Evolutionary conservation across 1,140 invertebrate genomes (phyloP).

Genomic region (Diuraphis noxia): DNA sequence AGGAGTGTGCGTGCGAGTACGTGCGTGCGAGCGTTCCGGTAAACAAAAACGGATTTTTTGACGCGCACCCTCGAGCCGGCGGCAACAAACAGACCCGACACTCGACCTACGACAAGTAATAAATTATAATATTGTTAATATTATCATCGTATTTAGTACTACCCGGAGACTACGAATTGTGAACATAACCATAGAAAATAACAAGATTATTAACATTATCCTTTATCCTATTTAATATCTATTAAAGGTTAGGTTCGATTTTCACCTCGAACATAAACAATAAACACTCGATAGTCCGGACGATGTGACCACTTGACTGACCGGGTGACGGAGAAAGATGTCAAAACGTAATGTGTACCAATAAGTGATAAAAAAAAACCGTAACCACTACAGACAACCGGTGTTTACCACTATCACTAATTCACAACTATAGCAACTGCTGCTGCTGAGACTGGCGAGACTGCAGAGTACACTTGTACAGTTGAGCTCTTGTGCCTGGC

Average conservation of each 20-base stretch:
- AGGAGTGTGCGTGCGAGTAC: neutral
- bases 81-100: neutral
- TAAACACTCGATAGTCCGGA: too few relatives aligned
- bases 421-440: neutral
- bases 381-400: neutral
- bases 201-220: too few relatives aligned
- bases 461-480: too few relatives aligned
- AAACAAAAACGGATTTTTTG: slow-evolving; percentile 2
- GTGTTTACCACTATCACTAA: too few relatives aligned
- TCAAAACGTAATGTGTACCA: neutral
- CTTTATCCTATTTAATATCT: too few relatives aligned
- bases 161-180: too few relatives aligned
- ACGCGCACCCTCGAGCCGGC: neutral
- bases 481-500: too few relatives aligned
- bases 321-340: neutral
- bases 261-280: neutral
- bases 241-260: neutral
- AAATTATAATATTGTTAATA: neutral
- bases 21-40: neutral
- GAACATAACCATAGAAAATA: too few relatives aligned
- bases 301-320: neutral
- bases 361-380: neutral
- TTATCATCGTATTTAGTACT: too few relatives aligned
- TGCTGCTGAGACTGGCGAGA: too few relatives aligned
- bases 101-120: neutral